A percentile compares a stretch with the other conserved stretches of the same genome.
phyloP scores from a whole-genome alignment of 2,888 invertebrate genomes.

The Dasypolia templi region DNA sequence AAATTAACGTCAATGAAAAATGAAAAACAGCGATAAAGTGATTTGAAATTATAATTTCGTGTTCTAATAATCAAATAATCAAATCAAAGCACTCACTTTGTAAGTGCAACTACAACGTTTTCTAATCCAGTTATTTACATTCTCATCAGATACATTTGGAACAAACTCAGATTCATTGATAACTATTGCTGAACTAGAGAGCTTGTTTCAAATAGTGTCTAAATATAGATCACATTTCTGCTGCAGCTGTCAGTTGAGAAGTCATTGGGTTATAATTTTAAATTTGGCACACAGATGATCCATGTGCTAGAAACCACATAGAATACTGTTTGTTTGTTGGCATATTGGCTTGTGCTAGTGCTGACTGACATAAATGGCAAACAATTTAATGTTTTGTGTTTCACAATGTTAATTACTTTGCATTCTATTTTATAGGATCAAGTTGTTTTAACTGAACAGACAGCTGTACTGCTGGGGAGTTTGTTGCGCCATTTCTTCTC shows the following conservation, averaged over 20 bases:
- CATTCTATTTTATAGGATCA: background rate
- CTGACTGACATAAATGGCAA: too few relatives aligned
- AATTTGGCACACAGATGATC: background rate
- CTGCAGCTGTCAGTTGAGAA: constrained; percentile 9
- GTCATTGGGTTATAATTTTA: constrained; percentile 20
- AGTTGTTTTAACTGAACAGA: background rate
- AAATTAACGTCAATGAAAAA: background rate
- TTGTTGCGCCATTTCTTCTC: background rate
- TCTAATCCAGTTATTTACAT: background rate
- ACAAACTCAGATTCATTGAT: background rate
- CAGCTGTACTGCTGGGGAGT: background rate
- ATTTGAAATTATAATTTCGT: background rate
- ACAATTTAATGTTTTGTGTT: too few relatives aligned
- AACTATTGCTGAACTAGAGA: background rate
- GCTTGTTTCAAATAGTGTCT: constrained; percentile 9
- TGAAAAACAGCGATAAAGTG: background rate
- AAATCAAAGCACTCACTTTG: background rate
- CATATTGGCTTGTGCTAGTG: too few relatives aligned
- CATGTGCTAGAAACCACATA: background rate
- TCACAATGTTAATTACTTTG: too few relatives aligned
- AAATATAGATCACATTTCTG: constrained; percentile 22
- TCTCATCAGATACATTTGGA: background rate
- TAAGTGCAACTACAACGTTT: background rate
- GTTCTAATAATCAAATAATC: background rate
- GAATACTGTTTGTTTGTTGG: background rate